Evolutionary conservation across 2,797 vertebrate species (phyloP).

Genomic region (Chaetodon trifasciatus): DNA sequence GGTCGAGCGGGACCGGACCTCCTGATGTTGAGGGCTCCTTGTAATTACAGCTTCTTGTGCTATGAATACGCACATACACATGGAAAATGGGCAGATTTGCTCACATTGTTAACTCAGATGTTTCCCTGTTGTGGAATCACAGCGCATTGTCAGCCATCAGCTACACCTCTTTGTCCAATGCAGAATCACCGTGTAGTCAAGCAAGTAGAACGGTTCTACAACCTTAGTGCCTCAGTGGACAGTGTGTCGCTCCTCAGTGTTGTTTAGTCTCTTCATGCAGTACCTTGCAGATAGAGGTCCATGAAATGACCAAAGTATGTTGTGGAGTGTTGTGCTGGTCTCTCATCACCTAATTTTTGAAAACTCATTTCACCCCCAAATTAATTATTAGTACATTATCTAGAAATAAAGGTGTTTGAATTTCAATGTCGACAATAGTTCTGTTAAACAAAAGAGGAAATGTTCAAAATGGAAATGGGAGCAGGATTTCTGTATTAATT

Average conservation of each 20-base stretch:
- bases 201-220: background rate
- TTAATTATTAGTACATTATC: background rate
- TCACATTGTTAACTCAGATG: constrained; percentile 31
- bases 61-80: constrained; percentile 44
- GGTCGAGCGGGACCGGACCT: constrained; percentile 76
- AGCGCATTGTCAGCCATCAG: constrained; percentile 19
- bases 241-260: background rate
- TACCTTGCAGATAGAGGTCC: background rate
- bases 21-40: constrained; percentile 62
- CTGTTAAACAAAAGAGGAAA: background rate
- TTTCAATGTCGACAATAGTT: background rate
- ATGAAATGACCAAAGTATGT: background rate
- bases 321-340: background rate
- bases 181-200: background rate
- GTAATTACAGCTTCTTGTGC: constrained; percentile 68
- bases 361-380: background rate
- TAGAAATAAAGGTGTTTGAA: background rate
- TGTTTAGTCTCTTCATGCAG: background rate
- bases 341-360: background rate
- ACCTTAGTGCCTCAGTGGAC: background rate
- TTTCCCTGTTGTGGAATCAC: constrained; percentile 14
- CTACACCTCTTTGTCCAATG: constrained; percentile 10
- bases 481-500: background rate
- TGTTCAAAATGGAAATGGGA: background rate
- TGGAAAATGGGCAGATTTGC: constrained; percentile 24